These are phyloP conservation scores for Cebus imitator DNA, from an alignment of 2,113 vertebrate species.

Conservation along the genomic window DNA sequence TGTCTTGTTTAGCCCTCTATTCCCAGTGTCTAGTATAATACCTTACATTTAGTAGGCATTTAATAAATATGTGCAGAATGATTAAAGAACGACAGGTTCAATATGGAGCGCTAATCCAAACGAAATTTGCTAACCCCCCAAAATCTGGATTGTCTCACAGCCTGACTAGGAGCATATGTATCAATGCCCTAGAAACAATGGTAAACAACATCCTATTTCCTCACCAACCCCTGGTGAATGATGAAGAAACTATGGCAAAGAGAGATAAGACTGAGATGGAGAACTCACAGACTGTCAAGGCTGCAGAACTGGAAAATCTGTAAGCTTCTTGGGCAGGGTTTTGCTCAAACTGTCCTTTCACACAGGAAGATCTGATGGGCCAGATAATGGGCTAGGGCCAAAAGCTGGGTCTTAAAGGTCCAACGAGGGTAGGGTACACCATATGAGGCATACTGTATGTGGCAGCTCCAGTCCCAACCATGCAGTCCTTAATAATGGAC, in stretches of 20 bases:
- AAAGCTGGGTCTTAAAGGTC: not conserved
- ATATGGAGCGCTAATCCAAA: conserved; percentile 37
- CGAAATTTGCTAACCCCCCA: conserved; percentile 52
- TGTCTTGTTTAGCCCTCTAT: not conserved
- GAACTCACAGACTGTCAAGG: not conserved
- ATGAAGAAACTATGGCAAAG: conserved; percentile 36
- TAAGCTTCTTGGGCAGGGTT: not conserved
- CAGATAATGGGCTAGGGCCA: not conserved
- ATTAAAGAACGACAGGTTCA: conserved; percentile 53
- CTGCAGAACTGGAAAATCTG: not conserved
- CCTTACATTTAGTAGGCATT: not conserved
- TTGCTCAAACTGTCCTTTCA: conserved; percentile 12
- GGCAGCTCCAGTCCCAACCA: not conserved
- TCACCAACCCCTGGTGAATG: not conserved
- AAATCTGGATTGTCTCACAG: conserved; percentile 17
- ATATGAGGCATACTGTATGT: not conserved
- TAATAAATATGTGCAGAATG: conserved; percentile 3
- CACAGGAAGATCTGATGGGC: not conserved
- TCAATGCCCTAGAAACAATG: conserved; percentile 14
- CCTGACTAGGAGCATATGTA: conserved; percentile 11
- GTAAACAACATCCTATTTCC: conserved; percentile 2
- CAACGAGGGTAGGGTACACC: not conserved
- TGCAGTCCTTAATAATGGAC: not conserved
- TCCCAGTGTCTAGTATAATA: not conserved
- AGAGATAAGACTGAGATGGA: not conserved